Evolutionary conservation across 1,140 invertebrate species (phyloP).

Genomic region (Ips typographus): DNA sequence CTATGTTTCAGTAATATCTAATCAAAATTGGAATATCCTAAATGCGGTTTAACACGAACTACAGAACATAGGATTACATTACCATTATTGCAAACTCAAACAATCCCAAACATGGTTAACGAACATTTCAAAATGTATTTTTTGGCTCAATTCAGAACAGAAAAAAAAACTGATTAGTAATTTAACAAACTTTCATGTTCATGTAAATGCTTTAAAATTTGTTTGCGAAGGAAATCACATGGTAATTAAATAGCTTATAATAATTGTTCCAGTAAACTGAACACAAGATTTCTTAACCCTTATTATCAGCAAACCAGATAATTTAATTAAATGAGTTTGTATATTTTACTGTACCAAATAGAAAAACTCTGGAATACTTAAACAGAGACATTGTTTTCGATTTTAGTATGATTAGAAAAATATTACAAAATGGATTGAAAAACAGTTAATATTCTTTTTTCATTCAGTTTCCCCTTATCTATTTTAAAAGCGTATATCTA

Average conservation of each 20-base stretch:
- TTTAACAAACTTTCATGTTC: neutral
- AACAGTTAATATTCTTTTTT: no score
- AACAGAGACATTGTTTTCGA: no score
- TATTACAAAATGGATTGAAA: no score
- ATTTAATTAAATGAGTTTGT: no score
- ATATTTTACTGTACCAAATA: no score
- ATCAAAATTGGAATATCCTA: conserved; percentile 29
- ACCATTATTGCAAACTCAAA: neutral
- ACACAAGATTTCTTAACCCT: no score
- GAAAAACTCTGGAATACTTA: no score
- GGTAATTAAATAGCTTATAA: neutral
- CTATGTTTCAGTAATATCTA: conserved; percentile 28
- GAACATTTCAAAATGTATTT: neutral
- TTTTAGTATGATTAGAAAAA: no score
- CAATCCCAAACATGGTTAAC: neutral
- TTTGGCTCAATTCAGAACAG: neutral
- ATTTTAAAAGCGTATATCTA: no score
- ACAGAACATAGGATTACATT: conserved; percentile 10
- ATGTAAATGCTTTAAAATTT: neutral
- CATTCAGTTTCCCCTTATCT: no score
- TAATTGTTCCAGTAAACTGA: neutral
- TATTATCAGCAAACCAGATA: no score
- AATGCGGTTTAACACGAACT: conserved; percentile 29
- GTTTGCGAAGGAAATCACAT: neutral
- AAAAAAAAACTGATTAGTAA: neutral